phyloP scores from a whole-genome alignment of 2,888 invertebrate species.

The Sisyra nigra region DNA sequence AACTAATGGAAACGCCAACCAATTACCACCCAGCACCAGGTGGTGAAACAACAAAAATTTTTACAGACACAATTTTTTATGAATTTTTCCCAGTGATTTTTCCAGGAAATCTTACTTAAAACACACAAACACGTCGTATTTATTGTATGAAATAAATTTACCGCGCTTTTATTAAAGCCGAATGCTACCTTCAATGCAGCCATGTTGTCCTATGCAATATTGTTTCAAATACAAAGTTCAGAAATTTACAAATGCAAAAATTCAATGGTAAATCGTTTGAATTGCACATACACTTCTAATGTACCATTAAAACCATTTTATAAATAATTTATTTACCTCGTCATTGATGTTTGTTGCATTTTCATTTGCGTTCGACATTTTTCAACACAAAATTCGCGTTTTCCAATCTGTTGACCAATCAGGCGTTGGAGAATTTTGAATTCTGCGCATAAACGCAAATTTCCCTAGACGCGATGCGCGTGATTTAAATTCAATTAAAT shows the following conservation, averaged over 20 bases:
- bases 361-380: constrained; percentile 30
- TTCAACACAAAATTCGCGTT: constrained; percentile 7
- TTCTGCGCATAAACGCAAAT: too few species aligned
- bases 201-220: constrained; percentile 1
- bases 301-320: too few species aligned
- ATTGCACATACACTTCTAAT: too few species aligned
- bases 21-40: constrained; percentile 13
- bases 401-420: too few species aligned
- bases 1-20: constrained; percentile 9
- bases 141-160: constrained; percentile 10
- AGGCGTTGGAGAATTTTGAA: too few species aligned
- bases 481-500: too few species aligned
- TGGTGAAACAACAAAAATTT: too few species aligned
- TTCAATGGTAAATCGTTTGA: too few species aligned
- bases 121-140: too few species aligned
- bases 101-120: constrained; percentile 3
- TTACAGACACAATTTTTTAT: constrained; percentile 12
- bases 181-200: constrained; percentile 2
- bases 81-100: constrained; percentile 13
- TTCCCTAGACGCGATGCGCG: too few species aligned
- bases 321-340: constrained; percentile 21
- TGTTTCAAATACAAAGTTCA: too few species aligned
- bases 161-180: constrained; percentile 1
- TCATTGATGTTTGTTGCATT: constrained; percentile 24
- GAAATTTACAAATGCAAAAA: too few species aligned